Evolutionary conservation across 53 echinoderm and acorn worm genomes (phyloP).

Genomic region (Mesocentrotus franciscanus): DNA sequence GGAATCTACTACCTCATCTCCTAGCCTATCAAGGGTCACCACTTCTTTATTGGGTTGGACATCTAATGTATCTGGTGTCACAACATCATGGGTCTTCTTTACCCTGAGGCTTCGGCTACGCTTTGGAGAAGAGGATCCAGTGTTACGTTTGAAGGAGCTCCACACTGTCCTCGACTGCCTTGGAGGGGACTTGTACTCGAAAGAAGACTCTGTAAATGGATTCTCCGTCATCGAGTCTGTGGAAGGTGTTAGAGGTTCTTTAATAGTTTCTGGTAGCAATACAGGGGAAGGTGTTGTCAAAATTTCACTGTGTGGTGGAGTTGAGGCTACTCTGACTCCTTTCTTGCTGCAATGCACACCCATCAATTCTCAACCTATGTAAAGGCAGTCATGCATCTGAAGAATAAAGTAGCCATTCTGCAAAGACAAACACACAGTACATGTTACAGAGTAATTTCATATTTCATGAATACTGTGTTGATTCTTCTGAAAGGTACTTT

Average conservation of each 20-base stretch:
- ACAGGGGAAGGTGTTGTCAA: not conserved
- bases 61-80: slow-evolving; percentile 53
- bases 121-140: slow-evolving; percentile 63
- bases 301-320: slow-evolving; percentile 32
- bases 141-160: slow-evolving; percentile 65
- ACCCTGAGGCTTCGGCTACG: slow-evolving; percentile 66
- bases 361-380: slow-evolving; percentile 7
- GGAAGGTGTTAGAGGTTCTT: slow-evolving; percentile 20
- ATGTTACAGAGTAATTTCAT: not conserved
- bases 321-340: slow-evolving; percentile 43
- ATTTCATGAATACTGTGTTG: too few relatives aligned
- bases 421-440: not conserved
- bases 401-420: slow-evolving; percentile 53
- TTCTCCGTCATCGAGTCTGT: slow-evolving; percentile 68
- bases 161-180: slow-evolving; percentile 61
- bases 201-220: slow-evolving; percentile 59
- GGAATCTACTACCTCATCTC: slow-evolving; percentile 44
- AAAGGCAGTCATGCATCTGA: not conserved
- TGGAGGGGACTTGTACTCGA: slow-evolving; percentile 64
- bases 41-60: slow-evolving; percentile 52
- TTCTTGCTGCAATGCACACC: slow-evolving; percentile 59
- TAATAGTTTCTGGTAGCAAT: slow-evolving; percentile 29
- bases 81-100: slow-evolving; percentile 65
- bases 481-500: not conserved
- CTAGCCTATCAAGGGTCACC: slow-evolving; percentile 32